phyloP scores from a whole-genome alignment of 2,888 invertebrate species.

The Ceratothoa steindachneri region DNA sequence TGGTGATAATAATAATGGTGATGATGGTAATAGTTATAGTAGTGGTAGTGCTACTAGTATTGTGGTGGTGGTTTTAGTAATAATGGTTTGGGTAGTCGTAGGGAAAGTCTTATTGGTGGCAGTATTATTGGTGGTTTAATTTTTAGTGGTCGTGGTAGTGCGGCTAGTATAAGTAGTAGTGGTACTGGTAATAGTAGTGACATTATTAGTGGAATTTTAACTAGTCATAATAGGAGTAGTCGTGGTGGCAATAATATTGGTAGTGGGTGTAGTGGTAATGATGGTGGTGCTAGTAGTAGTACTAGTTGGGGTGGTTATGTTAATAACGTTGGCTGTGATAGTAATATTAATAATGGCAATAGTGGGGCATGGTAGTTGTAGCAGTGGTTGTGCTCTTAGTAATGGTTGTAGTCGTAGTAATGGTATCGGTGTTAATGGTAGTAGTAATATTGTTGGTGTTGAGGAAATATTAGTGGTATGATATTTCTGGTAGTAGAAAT shows the following conservation, averaged over 20 bases:
- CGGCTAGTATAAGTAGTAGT: background rate
- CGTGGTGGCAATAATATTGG: background rate
- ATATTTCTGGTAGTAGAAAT: background rate
- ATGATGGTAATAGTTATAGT: background rate
- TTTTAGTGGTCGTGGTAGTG: background rate
- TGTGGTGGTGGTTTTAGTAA: background rate
- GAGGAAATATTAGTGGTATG: background rate
- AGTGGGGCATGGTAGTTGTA: background rate
- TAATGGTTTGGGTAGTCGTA: background rate
- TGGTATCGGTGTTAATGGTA: background rate
- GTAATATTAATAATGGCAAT: background rate
- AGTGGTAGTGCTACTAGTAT: background rate
- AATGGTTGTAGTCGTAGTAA: constrained; percentile 4
- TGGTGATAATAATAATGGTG: background rate
- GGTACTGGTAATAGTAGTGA: background rate
- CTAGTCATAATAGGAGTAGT: background rate
- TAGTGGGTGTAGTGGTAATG: background rate
- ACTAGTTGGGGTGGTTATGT: constrained; percentile 1
- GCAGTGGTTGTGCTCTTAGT: background rate
- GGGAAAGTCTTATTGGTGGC: background rate
- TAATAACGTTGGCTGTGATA: background rate
- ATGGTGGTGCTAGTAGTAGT: background rate
- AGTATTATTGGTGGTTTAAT: background rate
- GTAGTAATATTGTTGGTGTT: background rate
- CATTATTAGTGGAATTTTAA: background rate